Evolutionary conservation across 1,140 invertebrate species (phyloP).

Genomic region (Drosophila orosa): DNA sequence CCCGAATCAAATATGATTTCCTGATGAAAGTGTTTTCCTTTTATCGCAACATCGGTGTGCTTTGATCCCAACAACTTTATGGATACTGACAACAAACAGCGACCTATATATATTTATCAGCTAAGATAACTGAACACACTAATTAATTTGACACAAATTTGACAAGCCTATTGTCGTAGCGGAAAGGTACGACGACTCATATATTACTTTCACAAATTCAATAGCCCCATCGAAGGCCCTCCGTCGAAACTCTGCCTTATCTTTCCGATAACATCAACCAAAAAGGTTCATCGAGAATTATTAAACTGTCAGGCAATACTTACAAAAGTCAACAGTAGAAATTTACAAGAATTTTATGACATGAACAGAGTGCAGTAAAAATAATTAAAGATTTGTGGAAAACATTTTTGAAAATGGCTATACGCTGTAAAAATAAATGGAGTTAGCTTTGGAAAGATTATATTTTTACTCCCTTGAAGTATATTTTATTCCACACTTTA

Average conservation of each 20-base stretch:
- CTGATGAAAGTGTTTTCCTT: background rate
- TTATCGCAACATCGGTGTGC: conserved; percentile 1
- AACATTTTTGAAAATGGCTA: background rate
- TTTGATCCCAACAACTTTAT: conserved; percentile 16
- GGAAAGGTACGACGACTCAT: conserved; percentile 12
- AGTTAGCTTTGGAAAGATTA: background rate
- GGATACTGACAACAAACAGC: conserved; percentile 5
- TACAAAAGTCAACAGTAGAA: conserved; percentile 15
- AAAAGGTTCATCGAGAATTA: conserved; percentile 5
- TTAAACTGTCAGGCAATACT: conserved; percentile 17
- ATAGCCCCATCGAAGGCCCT: background rate
- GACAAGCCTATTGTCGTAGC: conserved; percentile 16
- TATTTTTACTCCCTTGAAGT: background rate
- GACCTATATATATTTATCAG: conserved; percentile 18
- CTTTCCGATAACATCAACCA: conserved; percentile 3
- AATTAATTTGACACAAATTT: conserved; percentile 21
- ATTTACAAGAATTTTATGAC: conserved; percentile 14
- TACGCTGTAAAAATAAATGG: background rate
- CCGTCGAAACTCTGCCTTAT: conserved; percentile 1
- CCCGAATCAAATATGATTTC: background rate
- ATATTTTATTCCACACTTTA: too few species aligned
- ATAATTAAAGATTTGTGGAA: background rate
- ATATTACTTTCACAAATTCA: conserved; percentile 19
- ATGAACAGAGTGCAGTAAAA: conserved; percentile 1
- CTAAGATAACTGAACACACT: conserved; percentile 11